Evolutionary conservation across 2,888 invertebrate genomes (phyloP).

Genomic region (Altica lythri): DNA sequence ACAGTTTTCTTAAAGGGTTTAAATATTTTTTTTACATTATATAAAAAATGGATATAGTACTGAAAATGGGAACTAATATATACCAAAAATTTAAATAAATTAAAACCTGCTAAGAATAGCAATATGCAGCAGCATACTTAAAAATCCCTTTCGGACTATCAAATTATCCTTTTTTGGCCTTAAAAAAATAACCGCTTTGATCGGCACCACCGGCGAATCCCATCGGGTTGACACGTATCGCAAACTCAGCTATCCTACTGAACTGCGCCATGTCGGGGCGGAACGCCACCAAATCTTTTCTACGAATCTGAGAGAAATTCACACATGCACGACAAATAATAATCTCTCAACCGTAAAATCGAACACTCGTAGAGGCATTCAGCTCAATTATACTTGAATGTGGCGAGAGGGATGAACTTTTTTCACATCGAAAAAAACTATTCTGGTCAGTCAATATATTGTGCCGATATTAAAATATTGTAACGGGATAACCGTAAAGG

Average conservation of each 20-base stretch:
- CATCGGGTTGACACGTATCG: constrained; percentile 31
- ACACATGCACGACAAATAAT: constrained; percentile 36
- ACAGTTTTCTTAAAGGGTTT: too few species aligned
- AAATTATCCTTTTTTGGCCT: constrained; percentile 3
- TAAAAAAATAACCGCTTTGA: constrained; percentile 10
- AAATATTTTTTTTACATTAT: too few species aligned
- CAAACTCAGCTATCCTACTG: constrained; percentile 29
- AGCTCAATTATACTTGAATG: constrained; percentile 19
- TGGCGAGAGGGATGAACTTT: background rate
- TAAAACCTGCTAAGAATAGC: too few species aligned
- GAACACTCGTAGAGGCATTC: constrained; percentile 17
- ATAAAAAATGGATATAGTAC: too few species aligned
- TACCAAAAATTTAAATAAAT: too few species aligned
- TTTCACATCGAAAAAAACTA: constrained; percentile 4
- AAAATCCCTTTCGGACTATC: background rate
- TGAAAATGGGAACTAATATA: too few species aligned
- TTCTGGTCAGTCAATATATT: background rate
- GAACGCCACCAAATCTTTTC: constrained; percentile 6
- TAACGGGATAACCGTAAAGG: too few species aligned
- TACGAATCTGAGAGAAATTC: constrained; percentile 30
- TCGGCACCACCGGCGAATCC: constrained; percentile 12
- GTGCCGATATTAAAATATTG: background rate
- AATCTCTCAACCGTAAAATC: constrained; percentile 33
- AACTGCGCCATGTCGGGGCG: constrained; percentile 11
- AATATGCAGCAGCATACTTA: background rate